Evolutionary conservation across 1,140 invertebrate genomes (phyloP).

Genomic region (Philopotamus ludificatus): DNA sequence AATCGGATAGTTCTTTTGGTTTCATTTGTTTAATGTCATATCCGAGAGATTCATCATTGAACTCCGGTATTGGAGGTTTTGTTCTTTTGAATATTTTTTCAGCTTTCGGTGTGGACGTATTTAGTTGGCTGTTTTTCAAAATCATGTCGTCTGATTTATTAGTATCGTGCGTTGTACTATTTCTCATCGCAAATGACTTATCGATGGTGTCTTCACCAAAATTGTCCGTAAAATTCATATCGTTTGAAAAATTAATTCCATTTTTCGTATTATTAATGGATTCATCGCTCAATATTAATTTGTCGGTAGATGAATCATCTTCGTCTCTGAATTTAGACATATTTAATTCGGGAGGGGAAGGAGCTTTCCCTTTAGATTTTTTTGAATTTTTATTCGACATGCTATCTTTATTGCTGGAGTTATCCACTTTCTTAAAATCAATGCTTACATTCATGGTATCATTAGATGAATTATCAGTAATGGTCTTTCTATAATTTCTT

Average conservation of each 20-base stretch:
- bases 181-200: slow-evolving; percentile 7
- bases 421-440: slow-evolving; percentile 48
- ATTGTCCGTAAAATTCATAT: slow-evolving; percentile 40
- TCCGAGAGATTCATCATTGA: slow-evolving; percentile 53
- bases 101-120: slow-evolving; percentile 41
- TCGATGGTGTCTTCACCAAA: slow-evolving; percentile 30
- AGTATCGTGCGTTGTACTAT: slow-evolving; percentile 6
- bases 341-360: slow-evolving; percentile 60
- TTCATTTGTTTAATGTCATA: slow-evolving; percentile 47
- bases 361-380: slow-evolving; percentile 72
- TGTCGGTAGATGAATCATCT: slow-evolving; percentile 29
- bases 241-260: background rate
- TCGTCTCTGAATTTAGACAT: slow-evolving; percentile 43
- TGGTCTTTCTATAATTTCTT: slow-evolving; percentile 64
- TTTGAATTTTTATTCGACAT: slow-evolving; percentile 55
- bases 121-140: slow-evolving; percentile 32
- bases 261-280: slow-evolving; percentile 22
- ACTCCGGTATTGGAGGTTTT: slow-evolving; percentile 42
- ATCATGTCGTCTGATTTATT: slow-evolving; percentile 42
- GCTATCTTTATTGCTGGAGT: slow-evolving; percentile 46
- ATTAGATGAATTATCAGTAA: no score
- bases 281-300: slow-evolving; percentile 22
- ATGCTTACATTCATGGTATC: slow-evolving; percentile 42
- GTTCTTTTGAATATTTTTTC: slow-evolving; percentile 38
- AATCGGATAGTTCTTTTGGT: slow-evolving; percentile 52